phyloP scores from a whole-genome alignment of 2,113 vertebrate species.

The Notothenia rossii region DNA sequence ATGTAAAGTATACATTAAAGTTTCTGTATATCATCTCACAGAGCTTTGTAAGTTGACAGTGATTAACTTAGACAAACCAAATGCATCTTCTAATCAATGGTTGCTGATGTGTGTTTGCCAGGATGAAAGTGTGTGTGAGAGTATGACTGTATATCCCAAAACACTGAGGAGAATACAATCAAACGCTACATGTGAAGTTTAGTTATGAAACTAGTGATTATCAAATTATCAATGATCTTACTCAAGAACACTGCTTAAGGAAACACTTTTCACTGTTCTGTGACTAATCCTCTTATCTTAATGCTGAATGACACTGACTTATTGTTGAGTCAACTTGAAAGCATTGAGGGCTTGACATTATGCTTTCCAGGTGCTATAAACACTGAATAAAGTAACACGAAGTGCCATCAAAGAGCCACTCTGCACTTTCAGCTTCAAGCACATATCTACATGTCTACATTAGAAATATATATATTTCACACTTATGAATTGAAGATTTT shows the following conservation, averaged over 20 bases:
- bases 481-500: background rate
- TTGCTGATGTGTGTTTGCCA: constrained; percentile 1
- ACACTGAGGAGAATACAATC: background rate
- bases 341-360: background rate
- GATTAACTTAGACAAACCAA: background rate
- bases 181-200: background rate
- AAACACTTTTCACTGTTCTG: background rate
- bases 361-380: background rate
- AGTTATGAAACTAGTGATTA: constrained; percentile 14
- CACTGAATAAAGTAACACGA: background rate
- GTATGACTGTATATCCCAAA: constrained; percentile 18
- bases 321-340: background rate
- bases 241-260: background rate
- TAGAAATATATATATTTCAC: background rate
- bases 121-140: background rate
- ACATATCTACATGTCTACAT: background rate
- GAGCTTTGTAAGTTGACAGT: background rate
- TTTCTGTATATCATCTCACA: background rate
- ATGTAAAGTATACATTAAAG: too few relatives aligned
- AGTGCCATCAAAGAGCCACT: background rate
- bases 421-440: background rate
- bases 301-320: background rate
- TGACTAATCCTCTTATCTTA: background rate
- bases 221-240: background rate
- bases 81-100: constrained; percentile 3